Base-by-base conservation (phyloP, 1,140 invertebrate genomes). In the Thereuonema tuberculata region DNA sequence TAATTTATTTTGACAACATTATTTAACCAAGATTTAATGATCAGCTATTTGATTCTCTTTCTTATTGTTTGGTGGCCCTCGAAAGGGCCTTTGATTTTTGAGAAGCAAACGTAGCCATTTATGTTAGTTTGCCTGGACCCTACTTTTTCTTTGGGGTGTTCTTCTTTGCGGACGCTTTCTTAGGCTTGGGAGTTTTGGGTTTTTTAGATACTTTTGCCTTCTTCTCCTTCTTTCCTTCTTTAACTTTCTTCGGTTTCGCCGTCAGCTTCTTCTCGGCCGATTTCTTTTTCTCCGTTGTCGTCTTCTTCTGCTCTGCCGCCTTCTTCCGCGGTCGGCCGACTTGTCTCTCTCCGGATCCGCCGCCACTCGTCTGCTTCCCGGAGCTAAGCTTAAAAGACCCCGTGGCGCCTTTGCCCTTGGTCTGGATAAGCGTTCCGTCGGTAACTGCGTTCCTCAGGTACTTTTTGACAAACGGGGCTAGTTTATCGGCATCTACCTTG, bases 401-500 rank as follows among this genome's bases (percentile, higher is more conserved):
- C 29, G 52, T 65, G 20, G 66, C 67, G 9, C 67, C 67, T 31
- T 63, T 64, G 2, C 67, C 67, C 46, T 66, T 66, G 31, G 64
- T 67, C 47, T 68, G 67, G 0, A 67, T 60, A 1, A 68, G 56
- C 9, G 37, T 31, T 20, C 67, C 67, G 20, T 62, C 63, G 1
- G 20, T 55, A 47, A 67, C 65, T 0, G 65, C 66, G 23, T 31
- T 61, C 21, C 65, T 68, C 54, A 68, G 31, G 61, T 65, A 66
- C 31, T 63, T 65, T 24, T 60, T 61, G 60, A 68, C 67, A 59
- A 62, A 64, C 1, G 63, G 56, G 2, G 56, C 37, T 23, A 63
- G 14, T 46, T 63, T 64, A 5, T 64, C 61, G n/a, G 37, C 57
- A 69, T 81, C 80, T 24, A 80, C 71, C 52, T 79, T 80, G 71